Evolutionary conservation across 2,888 invertebrate species (phyloP).

Genomic region (Leucozona laternaria): DNA sequence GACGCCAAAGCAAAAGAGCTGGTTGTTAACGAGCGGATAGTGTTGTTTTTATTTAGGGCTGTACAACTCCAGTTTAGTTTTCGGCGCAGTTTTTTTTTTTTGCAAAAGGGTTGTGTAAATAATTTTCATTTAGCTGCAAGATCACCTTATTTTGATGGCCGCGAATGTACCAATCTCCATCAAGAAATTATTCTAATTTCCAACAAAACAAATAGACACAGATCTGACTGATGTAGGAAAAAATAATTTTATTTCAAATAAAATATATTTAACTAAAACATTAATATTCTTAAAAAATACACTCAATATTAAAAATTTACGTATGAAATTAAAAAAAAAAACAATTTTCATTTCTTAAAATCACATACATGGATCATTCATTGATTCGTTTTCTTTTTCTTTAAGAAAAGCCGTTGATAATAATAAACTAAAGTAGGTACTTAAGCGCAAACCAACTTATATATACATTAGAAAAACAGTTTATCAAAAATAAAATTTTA

Average conservation of each 20-base stretch:
- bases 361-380: neutral
- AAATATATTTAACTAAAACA: neutral
- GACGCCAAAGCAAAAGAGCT: too few species aligned
- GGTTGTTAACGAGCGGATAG: too few species aligned
- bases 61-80: too few species aligned
- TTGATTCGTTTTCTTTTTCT: neutral
- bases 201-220: neutral
- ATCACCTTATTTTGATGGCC: too few species aligned
- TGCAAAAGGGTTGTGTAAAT: too few species aligned
- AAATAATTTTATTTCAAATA: neutral
- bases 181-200: too few species aligned
- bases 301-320: conserved; percentile 9
- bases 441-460: neutral
- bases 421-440: neutral
- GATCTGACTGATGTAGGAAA: neutral
- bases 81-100: too few species aligned
- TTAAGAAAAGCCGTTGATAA: neutral
- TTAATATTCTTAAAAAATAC: neutral
- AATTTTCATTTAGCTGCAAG: too few species aligned
- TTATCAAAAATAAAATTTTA: neutral
- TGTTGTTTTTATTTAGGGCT: too few species aligned
- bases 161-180: too few species aligned
- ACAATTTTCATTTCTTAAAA: neutral
- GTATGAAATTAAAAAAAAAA: conserved; percentile 17
- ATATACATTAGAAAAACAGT: neutral